phyloP scores from a whole-genome alignment of 2,113 vertebrate species.

The Grallaria varia region DNA sequence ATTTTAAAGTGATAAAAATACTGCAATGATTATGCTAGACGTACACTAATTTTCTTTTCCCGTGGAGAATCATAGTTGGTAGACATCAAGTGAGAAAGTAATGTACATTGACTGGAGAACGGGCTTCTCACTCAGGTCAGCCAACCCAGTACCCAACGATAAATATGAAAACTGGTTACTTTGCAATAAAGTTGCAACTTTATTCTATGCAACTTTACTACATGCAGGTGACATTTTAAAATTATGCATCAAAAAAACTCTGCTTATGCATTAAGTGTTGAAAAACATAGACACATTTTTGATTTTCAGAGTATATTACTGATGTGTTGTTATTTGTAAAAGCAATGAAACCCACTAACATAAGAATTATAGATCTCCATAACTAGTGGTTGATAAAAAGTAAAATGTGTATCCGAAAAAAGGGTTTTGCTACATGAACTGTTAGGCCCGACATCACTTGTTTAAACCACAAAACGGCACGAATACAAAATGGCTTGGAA shows the following conservation, averaged over 20 bases:
- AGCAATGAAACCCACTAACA: neutral
- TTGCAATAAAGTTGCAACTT: neutral
- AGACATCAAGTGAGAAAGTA: neutral
- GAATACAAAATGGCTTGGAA: neutral
- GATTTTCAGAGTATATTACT: neutral
- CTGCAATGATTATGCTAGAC: neutral
- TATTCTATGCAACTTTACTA: neutral
- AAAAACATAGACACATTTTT: neutral
- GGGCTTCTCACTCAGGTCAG: neutral
- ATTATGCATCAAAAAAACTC: neutral
- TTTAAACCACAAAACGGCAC: neutral
- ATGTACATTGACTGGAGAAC: neutral
- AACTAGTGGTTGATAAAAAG: neutral
- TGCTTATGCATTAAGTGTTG: neutral
- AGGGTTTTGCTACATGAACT: neutral
- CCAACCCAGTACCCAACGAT: neutral
- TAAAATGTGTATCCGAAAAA: neutral
- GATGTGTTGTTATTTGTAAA: neutral
- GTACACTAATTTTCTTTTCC: neutral
- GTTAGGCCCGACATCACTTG: neutral
- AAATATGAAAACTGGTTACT: neutral
- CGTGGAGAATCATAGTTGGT: neutral
- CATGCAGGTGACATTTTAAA: neutral
- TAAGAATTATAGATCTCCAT: neutral
- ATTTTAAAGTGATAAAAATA: constrained; percentile 38